Conservation (phyloP, 2,888 invertebrate genomes). For the Eumacrocentrus americanus region DNA sequence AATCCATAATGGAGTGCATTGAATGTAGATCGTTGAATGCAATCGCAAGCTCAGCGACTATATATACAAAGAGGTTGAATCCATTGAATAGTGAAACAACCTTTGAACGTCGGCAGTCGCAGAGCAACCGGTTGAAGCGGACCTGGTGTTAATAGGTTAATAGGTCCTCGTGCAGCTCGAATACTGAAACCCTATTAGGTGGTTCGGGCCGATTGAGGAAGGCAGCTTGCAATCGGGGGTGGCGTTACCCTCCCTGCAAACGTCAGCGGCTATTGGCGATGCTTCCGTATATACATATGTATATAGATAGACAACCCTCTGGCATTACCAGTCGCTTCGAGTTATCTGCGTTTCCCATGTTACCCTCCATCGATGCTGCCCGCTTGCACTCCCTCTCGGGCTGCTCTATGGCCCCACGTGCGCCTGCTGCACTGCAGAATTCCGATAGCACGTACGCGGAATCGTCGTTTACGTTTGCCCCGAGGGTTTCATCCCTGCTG, state of each 20-base stretch:
- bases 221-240: background rate
- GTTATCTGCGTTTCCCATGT: constrained; percentile 59
- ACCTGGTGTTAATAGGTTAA: constrained; percentile 21
- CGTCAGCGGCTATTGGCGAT: constrained; percentile 50
- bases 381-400: constrained; percentile 24
- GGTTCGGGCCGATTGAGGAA: background rate
- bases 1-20: too few species aligned
- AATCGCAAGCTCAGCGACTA: too few species aligned
- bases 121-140: constrained; percentile 13
- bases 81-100: constrained; percentile 2
- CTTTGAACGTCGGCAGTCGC: background rate
- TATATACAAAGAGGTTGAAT: background rate
- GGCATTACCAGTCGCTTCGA: constrained; percentile 55
- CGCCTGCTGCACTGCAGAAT: constrained; percentile 56
- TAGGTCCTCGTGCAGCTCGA: constrained; percentile 4
- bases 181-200: constrained; percentile 7
- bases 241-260: constrained; percentile 28
- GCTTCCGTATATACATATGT: constrained; percentile 3
- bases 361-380: constrained; percentile 37
- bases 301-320: constrained; percentile 29
- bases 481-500: constrained; percentile 12
- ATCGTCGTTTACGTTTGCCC: constrained; percentile 44
- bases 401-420: constrained; percentile 35
- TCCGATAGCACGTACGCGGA: constrained; percentile 48
- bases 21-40: too few species aligned